Evolutionary conservation across 1,140 invertebrate species (phyloP).

Genomic region (Littorina saxatilis): DNA sequence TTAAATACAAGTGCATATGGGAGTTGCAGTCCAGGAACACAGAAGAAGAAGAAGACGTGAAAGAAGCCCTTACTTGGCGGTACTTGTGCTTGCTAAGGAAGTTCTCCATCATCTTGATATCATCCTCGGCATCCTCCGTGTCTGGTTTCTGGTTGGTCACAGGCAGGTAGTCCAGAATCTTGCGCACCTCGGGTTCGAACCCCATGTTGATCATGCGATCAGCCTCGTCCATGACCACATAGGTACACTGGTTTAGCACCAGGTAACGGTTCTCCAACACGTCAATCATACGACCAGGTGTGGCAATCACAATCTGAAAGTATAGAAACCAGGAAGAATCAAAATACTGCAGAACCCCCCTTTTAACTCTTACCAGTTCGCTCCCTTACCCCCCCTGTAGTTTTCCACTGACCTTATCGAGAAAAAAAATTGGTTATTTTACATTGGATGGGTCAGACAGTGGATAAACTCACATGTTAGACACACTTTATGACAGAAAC

Average conservation of each 20-base stretch:
- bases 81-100: slow-evolving; percentile 96
- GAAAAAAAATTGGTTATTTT: no score
- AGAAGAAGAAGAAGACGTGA: no score
- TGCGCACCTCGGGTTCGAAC: slow-evolving; percentile 98
- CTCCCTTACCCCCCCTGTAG: no score
- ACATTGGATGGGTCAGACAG: no score
- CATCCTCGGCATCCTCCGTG: slow-evolving; percentile 98
- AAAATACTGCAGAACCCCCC: no score
- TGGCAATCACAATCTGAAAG: slow-evolving; percentile 97
- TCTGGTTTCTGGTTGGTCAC: slow-evolving; percentile 99
- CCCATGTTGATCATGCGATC: slow-evolving; percentile 99
- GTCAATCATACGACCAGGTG: slow-evolving; percentile 99
- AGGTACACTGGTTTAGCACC: slow-evolving; percentile 94
- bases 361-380: no score
- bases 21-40: no score
- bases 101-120: slow-evolving; percentile 91
- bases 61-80: slow-evolving; percentile 81
- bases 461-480: no score
- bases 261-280: slow-evolving; percentile 99
- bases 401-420: no score
- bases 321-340: no score
- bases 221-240: slow-evolving; percentile 85
- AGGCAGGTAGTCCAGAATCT: slow-evolving; percentile 98
- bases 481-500: no score
- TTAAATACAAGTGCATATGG: no score